A percentile compares a stretch with the other conserved stretches of the same genome.
Conservation (phyloP, 1,140 invertebrate species). For the Fopius arisanus region DNA sequence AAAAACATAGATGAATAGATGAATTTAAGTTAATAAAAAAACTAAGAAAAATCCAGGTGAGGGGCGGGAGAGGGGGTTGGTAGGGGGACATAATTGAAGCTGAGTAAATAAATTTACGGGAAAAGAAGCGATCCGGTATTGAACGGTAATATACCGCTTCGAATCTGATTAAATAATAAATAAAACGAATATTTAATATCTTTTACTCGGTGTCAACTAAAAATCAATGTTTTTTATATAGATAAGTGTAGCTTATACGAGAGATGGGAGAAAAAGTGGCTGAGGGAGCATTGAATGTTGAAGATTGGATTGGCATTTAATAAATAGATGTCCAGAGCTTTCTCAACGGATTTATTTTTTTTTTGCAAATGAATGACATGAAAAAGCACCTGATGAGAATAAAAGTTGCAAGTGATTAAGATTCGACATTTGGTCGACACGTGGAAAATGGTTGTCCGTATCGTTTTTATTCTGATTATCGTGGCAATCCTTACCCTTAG, state of each 20-base stretch:
- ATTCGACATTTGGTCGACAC: too few species aligned
- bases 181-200: conserved; percentile 6
- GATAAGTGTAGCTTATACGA: neutral
- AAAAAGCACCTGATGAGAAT: too few species aligned
- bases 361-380: too few species aligned
- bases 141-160: neutral
- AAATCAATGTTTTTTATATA: conserved; percentile 8
- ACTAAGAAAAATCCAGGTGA: too few species aligned
- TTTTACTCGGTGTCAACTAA: neutral
- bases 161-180: neutral
- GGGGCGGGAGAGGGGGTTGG: neutral
- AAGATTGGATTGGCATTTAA: neutral
- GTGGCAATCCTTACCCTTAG: too few species aligned
- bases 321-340: too few species aligned
- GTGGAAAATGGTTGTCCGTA: too few species aligned
- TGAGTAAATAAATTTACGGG: neutral
- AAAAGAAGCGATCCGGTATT: neutral
- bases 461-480: too few species aligned
- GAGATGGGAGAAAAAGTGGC: neutral
- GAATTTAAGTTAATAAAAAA: neutral
- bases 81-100: neutral
- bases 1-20: neutral
- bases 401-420: neutral
- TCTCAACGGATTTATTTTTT: too few species aligned
- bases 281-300: neutral